phyloP scores from a whole-genome alignment of 2,113 vertebrate genomes.

The Micronycteris hirsuta region DNA sequence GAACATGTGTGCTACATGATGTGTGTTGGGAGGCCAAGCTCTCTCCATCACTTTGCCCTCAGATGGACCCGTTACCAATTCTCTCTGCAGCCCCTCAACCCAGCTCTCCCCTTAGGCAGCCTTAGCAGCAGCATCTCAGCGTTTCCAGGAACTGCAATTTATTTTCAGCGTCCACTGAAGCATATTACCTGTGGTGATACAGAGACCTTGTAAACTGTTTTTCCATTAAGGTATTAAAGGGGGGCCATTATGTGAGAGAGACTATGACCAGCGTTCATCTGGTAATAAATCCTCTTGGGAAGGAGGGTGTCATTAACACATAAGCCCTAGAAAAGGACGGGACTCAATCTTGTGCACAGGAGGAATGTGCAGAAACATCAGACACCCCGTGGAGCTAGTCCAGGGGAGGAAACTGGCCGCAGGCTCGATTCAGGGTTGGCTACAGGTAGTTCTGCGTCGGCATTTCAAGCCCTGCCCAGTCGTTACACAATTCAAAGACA shows the following conservation, averaged over 20 bases:
- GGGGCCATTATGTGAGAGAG: not conserved
- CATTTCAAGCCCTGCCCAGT: not conserved
- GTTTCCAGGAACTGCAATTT: not conserved
- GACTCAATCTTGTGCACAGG: not conserved
- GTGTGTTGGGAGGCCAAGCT: not conserved
- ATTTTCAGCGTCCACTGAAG: not conserved
- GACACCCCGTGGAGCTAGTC: not conserved
- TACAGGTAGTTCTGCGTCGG: not conserved
- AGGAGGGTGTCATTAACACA: not conserved
- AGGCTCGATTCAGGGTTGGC: not conserved
- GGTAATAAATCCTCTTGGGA: conserved; percentile 8
- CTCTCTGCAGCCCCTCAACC: not conserved
- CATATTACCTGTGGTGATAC: not conserved
- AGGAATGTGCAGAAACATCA: not conserved
- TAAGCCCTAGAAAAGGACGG: not conserved
- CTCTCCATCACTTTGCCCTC: not conserved
- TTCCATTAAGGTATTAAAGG: not conserved
- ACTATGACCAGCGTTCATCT: conserved; percentile 16
- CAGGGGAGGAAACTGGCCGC: not conserved
- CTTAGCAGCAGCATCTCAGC: not conserved
- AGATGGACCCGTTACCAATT: not conserved
- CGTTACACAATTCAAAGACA: not conserved
- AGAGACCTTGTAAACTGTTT: conserved; percentile 1
- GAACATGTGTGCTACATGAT: not conserved
- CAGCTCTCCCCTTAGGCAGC: not conserved